A percentile compares a stretch with the other conserved stretches of the same genome.
Evolutionary conservation across 2,797 vertebrate species (phyloP).

Genomic region (Lithobates sylvaticus): DNA sequence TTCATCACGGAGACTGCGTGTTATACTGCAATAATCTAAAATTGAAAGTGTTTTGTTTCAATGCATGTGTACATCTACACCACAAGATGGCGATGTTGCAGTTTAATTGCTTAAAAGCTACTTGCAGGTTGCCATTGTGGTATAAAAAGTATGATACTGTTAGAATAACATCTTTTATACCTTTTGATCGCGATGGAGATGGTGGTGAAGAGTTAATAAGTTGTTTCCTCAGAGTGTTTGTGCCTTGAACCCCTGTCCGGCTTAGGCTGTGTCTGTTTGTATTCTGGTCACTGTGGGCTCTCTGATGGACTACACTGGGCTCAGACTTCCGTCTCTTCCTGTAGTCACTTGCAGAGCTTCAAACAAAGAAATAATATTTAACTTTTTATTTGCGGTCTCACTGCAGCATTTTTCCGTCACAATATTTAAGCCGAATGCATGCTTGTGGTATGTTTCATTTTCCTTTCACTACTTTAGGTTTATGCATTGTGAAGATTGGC

Average conservation of each 20-base stretch:
- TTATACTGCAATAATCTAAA: no score
- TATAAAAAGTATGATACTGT: background rate
- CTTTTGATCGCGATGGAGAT: conserved; percentile 93
- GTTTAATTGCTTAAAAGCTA: background rate
- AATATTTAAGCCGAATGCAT: background rate
- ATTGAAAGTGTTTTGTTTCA: background rate
- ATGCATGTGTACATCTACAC: background rate
- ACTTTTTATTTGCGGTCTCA: background rate
- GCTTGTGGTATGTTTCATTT: background rate
- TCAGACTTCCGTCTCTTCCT: conserved; percentile 97
- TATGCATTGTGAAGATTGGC: background rate
- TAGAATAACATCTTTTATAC: conserved; percentile 72
- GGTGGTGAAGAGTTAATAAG: conserved; percentile 90
- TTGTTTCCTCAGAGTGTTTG: conserved; percentile 84
- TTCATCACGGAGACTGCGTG: no score
- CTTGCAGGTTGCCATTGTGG: background rate
- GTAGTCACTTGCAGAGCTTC: conserved; percentile 90
- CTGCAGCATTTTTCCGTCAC: background rate
- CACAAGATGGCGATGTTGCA: conserved; percentile 40
- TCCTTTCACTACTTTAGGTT: background rate
- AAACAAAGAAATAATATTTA: conserved; percentile 65
- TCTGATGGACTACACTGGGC: conserved; percentile 85
- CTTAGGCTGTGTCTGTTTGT: conserved; percentile 75
- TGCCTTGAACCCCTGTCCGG: conserved; percentile 77
- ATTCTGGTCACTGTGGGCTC: conserved; percentile 76